phyloP scores from a whole-genome alignment of 2,888 invertebrate genomes.

The Leptinotarsa tumamoca region DNA sequence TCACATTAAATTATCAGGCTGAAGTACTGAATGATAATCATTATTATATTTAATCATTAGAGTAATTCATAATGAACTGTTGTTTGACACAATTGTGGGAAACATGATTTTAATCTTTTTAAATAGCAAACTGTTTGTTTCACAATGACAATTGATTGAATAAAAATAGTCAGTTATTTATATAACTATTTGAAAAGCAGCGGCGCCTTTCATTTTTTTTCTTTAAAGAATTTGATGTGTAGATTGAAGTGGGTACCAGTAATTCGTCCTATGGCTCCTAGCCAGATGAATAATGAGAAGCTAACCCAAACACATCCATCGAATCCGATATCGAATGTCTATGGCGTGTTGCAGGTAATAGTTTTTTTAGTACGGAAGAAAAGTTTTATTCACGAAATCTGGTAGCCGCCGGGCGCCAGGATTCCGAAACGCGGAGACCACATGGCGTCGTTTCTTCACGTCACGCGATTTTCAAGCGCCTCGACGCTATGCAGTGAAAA shows the following conservation, averaged over 20 bases:
- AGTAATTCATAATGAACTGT: not conserved
- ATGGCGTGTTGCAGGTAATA: slow-evolving; percentile 10
- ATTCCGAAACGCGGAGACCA: slow-evolving; percentile 12
- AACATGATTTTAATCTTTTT: not conserved
- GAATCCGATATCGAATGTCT: not conserved
- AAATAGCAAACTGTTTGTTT: not conserved
- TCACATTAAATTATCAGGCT: not conserved
- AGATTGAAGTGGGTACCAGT: too few relatives aligned
- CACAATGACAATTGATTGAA: not conserved
- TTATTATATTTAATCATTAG: not conserved
- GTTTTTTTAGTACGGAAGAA: not conserved
- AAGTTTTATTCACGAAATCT: slow-evolving; percentile 19
- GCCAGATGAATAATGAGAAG: too few relatives aligned
- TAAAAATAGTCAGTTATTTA: too few relatives aligned
- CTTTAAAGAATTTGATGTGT: too few relatives aligned
- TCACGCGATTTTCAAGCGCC: slow-evolving; percentile 19
- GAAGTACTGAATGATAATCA: not conserved
- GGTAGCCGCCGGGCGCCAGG: slow-evolving; percentile 2
- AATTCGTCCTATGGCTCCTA: too few relatives aligned
- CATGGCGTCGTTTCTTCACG: slow-evolving; percentile 7
- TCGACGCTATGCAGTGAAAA: slow-evolving; percentile 6
- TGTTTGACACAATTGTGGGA: not conserved
- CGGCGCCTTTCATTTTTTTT: too few relatives aligned
- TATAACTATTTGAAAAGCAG: too few relatives aligned
- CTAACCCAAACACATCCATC: too few relatives aligned